Percentiles rank a stretch among this genome's conserved stretches.
phyloP scores from a whole-genome alignment of 2,888 invertebrate genomes.

The Tetropium fuscum region DNA sequence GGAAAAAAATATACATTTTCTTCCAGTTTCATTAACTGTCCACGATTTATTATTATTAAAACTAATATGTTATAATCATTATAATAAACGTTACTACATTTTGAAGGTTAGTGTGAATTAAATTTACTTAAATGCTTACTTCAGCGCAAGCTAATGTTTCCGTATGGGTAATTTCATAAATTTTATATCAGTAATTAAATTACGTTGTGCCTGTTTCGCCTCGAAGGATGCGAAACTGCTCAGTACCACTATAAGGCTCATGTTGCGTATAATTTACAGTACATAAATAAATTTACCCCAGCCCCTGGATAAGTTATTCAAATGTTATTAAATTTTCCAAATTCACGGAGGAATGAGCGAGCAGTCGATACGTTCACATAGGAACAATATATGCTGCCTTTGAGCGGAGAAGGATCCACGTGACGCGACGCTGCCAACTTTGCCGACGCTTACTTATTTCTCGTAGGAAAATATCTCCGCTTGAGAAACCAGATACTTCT shows the following conservation, averaged over 20 bases:
- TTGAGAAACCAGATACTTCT: conserved; percentile 18
- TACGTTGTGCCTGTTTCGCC: conserved; percentile 2
- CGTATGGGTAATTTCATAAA: conserved; percentile 8
- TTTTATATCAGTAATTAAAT: conserved; percentile 14
- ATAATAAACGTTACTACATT: too few species aligned
- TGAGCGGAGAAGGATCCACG: conserved; percentile 7
- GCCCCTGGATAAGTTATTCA: conserved; percentile 27
- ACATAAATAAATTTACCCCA: conserved; percentile 36
- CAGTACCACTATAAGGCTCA: conserved; percentile 2
- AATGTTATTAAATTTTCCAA: conserved; percentile 36
- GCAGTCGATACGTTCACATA: conserved; percentile 18
- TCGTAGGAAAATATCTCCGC: conserved; percentile 5
- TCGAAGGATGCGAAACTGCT: too few species aligned
- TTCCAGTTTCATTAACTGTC: too few species aligned
- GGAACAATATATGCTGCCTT: conserved; percentile 21
- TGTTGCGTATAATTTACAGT: conserved; percentile 33
- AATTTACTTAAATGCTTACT: too few species aligned
- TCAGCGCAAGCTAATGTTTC: too few species aligned
- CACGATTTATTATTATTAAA: too few species aligned
- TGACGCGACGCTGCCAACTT: too few species aligned
- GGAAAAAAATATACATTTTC: too few species aligned
- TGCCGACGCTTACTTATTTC: neutral
- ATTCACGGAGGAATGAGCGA: conserved; percentile 1
- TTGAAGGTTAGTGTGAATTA: too few species aligned
- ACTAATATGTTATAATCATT: too few species aligned